These are phyloP conservation scores for Apostichopus leukothele DNA, from an alignment of 53 echinoderm and acorn worm species.

Conservation along the genomic window DNA sequence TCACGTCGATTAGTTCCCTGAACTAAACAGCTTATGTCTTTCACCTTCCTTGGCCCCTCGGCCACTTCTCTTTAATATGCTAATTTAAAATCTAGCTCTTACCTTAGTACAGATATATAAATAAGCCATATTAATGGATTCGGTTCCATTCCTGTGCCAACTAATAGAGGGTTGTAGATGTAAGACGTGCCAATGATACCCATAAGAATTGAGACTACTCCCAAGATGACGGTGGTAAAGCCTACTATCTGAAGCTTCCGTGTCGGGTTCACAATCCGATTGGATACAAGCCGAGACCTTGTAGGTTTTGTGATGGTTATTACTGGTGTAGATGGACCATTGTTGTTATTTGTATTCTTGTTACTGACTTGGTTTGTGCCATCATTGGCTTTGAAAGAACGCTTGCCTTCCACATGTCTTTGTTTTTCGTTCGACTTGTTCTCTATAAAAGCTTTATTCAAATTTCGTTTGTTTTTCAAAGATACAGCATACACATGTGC, in stretches of 20 bases:
- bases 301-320: background rate
- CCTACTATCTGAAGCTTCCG: constrained; percentile 23
- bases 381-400: background rate
- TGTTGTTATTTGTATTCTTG: background rate
- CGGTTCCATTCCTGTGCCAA: background rate
- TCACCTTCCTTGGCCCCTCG: no score
- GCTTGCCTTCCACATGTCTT: background rate
- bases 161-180: constrained; percentile 19
- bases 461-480: background rate
- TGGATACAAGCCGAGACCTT: background rate
- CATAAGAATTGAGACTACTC: background rate
- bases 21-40: no score
- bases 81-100: background rate
- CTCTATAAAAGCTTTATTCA: background rate
- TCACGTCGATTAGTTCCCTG: background rate
- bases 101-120: constrained; percentile 9
- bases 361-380: no score
- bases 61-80: background rate
- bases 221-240: background rate
- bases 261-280: constrained; percentile 2
- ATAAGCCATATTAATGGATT: constrained; percentile 7
- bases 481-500: background rate
- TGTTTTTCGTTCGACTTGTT: background rate
- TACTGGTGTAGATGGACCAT: background rate
- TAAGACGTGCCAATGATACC: background rate